Percentiles rank a stretch among this genome's conserved stretches.
Conservation (phyloP, 1,140 invertebrate species). For the Drosophila kanapiae region DNA sequence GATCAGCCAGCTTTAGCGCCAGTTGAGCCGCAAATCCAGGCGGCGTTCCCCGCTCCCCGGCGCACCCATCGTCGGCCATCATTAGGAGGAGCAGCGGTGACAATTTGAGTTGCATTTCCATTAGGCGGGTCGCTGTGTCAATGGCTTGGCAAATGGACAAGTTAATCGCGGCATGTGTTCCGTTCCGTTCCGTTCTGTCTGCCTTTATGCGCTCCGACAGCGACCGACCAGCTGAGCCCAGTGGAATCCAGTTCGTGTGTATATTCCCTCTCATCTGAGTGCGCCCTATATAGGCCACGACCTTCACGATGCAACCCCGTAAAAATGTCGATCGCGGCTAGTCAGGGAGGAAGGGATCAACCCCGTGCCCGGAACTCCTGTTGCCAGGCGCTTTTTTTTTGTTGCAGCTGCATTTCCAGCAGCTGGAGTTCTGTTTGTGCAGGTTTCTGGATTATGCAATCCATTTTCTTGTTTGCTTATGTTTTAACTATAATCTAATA, state of each 20-base stretch:
- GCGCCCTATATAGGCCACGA: constrained; percentile 28
- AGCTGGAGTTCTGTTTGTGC: constrained; percentile 3
- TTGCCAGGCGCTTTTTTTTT: constrained; percentile 21
- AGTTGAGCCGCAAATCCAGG: constrained; percentile 50
- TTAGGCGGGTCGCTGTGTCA: constrained; percentile 38
- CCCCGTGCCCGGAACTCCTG: constrained; percentile 16
- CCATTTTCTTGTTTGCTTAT: background rate
- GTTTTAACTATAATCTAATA: background rate
- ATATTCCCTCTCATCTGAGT: background rate
- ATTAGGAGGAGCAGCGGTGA: constrained; percentile 34
- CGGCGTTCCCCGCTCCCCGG: constrained; percentile 8
- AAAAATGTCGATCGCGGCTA: constrained; percentile 2
- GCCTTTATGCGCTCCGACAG: constrained; percentile 44
- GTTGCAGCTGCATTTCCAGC: constrained; percentile 23
- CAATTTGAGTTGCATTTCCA: constrained; percentile 62
- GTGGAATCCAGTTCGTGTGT: constrained; percentile 14
- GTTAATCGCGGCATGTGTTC: constrained; percentile 45
- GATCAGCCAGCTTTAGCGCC: constrained; percentile 59
- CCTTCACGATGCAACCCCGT: constrained; percentile 58
- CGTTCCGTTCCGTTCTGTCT: background rate
- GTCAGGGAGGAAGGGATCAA: constrained; percentile 18
- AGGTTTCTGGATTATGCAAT: constrained; percentile 17
- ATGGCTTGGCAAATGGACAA: constrained; percentile 50
- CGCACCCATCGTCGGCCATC: constrained; percentile 10
- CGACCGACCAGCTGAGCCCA: constrained; percentile 21